Base-by-base conservation (phyloP, 2,888 invertebrate genomes). In the Agrochola macilenta region DNA sequence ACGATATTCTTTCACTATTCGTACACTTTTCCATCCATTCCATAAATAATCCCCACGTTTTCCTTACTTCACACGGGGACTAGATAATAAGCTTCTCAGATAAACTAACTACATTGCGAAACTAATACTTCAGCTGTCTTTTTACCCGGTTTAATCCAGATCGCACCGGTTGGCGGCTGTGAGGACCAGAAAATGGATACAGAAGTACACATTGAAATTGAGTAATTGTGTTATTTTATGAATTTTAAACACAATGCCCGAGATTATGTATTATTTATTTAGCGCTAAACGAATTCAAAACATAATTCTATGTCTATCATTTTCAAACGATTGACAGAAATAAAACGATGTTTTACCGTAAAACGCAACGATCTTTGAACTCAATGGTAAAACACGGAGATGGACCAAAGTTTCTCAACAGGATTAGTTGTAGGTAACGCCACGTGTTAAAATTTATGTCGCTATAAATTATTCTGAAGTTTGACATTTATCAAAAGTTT, bases 91-190 rank as follows among this genome's bases (percentile, higher is more conserved):
- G 78, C 52, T 71, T 17, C 46, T 60, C 58, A 78, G 83, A 78
- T 69, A 81, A 81, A 78, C 72, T 65, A 69, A 64, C 71, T 79
- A 84, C 72, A 64, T 35, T 30, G 46, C 35, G 39, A 76, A 60
- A 68, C 73, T 81, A 83, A 83, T 83, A 83, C 81, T 83, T 84
- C 81, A 83, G 63, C 81, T 80, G 84, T 80, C 81, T 84, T 83
- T 82, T 84, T 80, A 80, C 20, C 76, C 61, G 75, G 80, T 79
- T 79, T 77, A 81, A 84, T 76, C 76, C 60, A 39, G 85, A 81
- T 84, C 70, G 74, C 63, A 64, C 66, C 76, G 76, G 84, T 39
- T 70, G n/a, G 35, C 30, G 66, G 63, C n/a, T 12, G 58, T 39
- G 0, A 35, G 12, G 12, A 69, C 54, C 35, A 23, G 30, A 60